These are phyloP conservation scores for Drosophila simulans DNA, from an alignment of 1,140 invertebrate species.

Conservation along the genomic window DNA sequence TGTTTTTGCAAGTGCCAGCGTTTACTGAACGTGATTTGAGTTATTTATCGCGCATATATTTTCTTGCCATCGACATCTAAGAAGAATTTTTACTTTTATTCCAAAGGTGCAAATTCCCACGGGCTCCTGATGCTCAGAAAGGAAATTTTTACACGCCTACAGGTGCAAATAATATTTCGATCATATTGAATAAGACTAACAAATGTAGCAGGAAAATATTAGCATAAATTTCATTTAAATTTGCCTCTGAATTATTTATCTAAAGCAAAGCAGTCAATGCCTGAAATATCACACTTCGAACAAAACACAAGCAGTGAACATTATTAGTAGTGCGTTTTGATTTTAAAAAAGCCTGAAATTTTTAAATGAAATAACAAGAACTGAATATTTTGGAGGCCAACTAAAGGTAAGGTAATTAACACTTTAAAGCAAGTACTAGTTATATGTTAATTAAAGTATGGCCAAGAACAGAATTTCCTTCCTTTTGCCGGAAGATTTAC, in stretches of 20 bases:
- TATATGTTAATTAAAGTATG: neutral
- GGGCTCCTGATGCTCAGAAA: neutral
- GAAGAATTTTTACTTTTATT: slow-evolving; percentile 5
- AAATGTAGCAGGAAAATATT: too few relatives aligned
- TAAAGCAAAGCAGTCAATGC: neutral
- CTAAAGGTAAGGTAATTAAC: slow-evolving; percentile 19
- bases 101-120: neutral
- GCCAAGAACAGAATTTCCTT: neutral
- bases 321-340: neutral
- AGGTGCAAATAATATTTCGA: too few relatives aligned
- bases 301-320: neutral
- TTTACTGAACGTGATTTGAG: slow-evolving; percentile 78
- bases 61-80: neutral
- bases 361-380: neutral
- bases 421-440: neutral
- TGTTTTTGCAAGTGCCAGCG: slow-evolving; percentile 72
- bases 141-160: too few relatives aligned
- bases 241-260: neutral
- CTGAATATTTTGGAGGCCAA: neutral
- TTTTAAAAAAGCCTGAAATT: neutral
- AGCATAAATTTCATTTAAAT: neutral
- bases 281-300: neutral
- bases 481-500: neutral
- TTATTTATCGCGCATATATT: slow-evolving; percentile 67
- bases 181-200: too few relatives aligned